Evolutionary conservation across 2,888 invertebrate genomes (phyloP), one percentile per base, ranked within the genome.

Genomic region (Sericinus montela): DNA sequence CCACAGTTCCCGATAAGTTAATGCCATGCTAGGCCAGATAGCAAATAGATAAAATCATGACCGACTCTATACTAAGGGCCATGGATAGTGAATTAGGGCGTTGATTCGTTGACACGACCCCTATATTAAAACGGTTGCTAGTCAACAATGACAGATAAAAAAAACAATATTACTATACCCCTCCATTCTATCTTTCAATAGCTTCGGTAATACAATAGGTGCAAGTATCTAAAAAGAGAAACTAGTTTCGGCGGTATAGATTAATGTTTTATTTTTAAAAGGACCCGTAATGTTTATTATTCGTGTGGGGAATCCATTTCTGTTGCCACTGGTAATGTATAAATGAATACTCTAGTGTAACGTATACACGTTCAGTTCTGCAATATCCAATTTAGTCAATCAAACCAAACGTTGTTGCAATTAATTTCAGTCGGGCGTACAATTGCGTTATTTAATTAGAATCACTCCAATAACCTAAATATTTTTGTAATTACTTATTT

Each of bases 41-140:
- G 55, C 55, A 53, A 54, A 59, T 60, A 61, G 55, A 56, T 55
- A 55, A 40, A 47, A 58, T 60, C 44, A 44, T 34, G 48, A 32
- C 6, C 25, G 36, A 50, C 38, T 30, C 43, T 37, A 9, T 14
- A 16, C 39, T 11, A 25, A 49, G 44, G 44, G 49, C 11, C 13
- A 25, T 19, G 32, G 25, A 28, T 46, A 11, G 48, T 37, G 11
- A 37, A 38, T 23, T 43, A 48, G 44, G 44, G 40, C 49, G 44
- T 49, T 49, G 49, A 49, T 49, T 44, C 49, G 44, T 45, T 32
- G 49, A 39, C 43, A 34, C 40, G 14, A 45, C 49, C 49, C 49
- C 40, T 43, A 48, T 44, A 34, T 49, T 29, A 40, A 49, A 45
- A 40, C 35, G 40, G 45, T 45, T 40, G 44, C 25, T 5, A 39